phyloP scores from a whole-genome alignment of 2,797 vertebrate genomes.

The Spheniscus humboldti region DNA sequence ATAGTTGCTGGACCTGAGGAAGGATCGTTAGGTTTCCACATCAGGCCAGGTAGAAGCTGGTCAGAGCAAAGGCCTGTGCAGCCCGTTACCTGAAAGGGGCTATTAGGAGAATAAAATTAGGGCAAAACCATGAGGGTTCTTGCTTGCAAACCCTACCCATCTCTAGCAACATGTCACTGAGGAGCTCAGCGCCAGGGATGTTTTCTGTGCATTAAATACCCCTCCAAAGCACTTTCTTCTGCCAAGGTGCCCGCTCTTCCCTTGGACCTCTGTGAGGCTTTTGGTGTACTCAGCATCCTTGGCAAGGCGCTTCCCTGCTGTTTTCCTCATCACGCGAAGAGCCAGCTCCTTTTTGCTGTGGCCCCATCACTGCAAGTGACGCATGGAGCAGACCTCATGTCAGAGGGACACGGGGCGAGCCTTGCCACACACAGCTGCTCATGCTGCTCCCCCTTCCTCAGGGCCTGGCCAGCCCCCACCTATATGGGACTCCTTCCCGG shows the following conservation, averaged over 20 bases:
- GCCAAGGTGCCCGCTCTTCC: rapidly evolving
- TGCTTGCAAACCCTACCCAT: neutral
- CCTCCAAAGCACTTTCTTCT: neutral
- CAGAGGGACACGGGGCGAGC: neutral
- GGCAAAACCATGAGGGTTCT: neutral
- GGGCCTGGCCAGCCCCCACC: neutral
- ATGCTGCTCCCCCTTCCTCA: neutral
- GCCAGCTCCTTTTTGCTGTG: neutral
- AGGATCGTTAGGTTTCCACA: neutral
- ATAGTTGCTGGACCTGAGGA: neutral
- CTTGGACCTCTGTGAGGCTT: neutral
- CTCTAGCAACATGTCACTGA: neutral
- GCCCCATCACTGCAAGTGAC: rapidly evolving
- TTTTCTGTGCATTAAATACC: neutral
- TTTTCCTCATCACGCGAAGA: neutral
- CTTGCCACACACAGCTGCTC: neutral
- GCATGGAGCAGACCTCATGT: rapidly evolving
- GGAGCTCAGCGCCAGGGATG: neutral
- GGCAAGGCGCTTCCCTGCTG: neutral
- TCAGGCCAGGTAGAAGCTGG: neutral
- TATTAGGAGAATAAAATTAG: neutral
- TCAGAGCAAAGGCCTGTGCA: neutral
- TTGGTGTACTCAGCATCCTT: neutral
- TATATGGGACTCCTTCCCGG: neutral
- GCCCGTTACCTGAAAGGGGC: neutral